Base-by-base conservation (phyloP, 2,113 vertebrate species). In the Planiliza haematocheilus region DNA sequence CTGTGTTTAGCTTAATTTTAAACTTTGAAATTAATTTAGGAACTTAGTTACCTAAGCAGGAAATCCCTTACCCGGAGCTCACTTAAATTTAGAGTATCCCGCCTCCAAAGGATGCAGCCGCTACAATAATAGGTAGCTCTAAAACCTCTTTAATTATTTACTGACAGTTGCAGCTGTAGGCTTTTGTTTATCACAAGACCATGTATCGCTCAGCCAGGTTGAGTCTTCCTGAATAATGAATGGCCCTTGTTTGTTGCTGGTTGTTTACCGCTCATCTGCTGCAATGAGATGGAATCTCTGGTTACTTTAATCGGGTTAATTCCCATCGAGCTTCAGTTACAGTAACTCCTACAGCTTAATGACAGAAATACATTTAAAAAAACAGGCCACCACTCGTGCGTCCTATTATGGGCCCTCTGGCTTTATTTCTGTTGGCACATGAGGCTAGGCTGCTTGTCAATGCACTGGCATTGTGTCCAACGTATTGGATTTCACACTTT, bases 201-300 rank as follows among this genome's bases (percentile, higher is more conserved):
- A 13, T 65, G 52, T 75, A 81, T 84, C 76, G 49, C 74, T 77
- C 66, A 34, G 73, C 45, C 71, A 56, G 56, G 59, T 81, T 58
- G 72, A 62, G 64, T 42, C 69, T 11, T 52, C 37, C 58, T 91
- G 60, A 88, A 90, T 90, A 82, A 90, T 89, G 62, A 17, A 90
- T 80, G 76, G 10, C 18, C 10, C 70, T 16, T 77, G 79, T 83
- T 86, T 81, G 89, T 67, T 68, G 71, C 39, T 55, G 60, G 42
- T 81, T 83, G 53, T 85, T 85, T 71, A 42, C 66, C 77, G 37
- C 48, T 71, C 37, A 37, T 77, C 51, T 58, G 20, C 52, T 67
- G 72, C 76, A 37, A 39, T 17, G 57, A 65, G 34, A 42, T 43
- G 71, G 58, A 75, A 74, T 50, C 24, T 68, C 48, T 24, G 46